Conservation (phyloP, 2,797 vertebrate genomes). For the Scarus forsteni region DNA sequence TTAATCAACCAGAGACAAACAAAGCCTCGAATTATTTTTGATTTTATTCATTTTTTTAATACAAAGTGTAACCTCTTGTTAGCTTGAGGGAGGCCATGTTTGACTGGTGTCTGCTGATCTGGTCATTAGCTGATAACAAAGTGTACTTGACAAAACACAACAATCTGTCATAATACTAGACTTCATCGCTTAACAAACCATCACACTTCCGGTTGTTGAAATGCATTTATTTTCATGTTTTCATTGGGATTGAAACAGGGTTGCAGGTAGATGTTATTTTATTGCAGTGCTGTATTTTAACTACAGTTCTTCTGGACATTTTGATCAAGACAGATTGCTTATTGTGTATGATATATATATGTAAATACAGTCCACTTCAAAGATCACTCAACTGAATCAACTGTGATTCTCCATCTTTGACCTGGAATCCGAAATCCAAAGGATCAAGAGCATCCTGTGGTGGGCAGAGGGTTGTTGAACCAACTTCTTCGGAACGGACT, state of each 20-base stretch:
- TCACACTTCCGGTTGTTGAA: slow-evolving; percentile 60
- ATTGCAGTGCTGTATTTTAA: slow-evolving; percentile 85
- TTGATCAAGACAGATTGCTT: slow-evolving; percentile 66
- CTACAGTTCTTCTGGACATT: slow-evolving; percentile 73
- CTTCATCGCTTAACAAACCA: slow-evolving; percentile 66
- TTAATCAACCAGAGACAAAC: slow-evolving; percentile 62
- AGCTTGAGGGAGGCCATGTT: slow-evolving; percentile 60
- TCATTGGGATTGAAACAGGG: slow-evolving; percentile 75
- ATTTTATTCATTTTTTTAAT: slow-evolving; percentile 26
- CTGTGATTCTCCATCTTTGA: slow-evolving; percentile 63
- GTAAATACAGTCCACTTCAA: slow-evolving; percentile 73
- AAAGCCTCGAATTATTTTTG: slow-evolving; percentile 39
- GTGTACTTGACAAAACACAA: slow-evolving; percentile 72
- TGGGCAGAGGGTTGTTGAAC: slow-evolving; percentile 58
- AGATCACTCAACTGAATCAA: slow-evolving; percentile 63
- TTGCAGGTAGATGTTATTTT: slow-evolving; percentile 79
- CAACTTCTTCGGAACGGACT: slow-evolving; percentile 70
- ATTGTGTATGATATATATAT: slow-evolving; percentile 79
- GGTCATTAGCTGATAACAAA: slow-evolving; percentile 65
- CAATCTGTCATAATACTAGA: slow-evolving; percentile 49
- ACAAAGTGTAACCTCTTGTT: slow-evolving; percentile 51
- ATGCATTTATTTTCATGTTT: slow-evolving; percentile 56
- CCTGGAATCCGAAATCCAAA: slow-evolving; percentile 70
- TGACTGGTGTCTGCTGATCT: slow-evolving; percentile 59
- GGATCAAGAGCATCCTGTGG: slow-evolving; percentile 66